Percentiles rank a stretch among this genome's conserved stretches.
Evolutionary conservation across 2,888 invertebrate species (phyloP).

Genomic region (Phaonia tiefii): DNA sequence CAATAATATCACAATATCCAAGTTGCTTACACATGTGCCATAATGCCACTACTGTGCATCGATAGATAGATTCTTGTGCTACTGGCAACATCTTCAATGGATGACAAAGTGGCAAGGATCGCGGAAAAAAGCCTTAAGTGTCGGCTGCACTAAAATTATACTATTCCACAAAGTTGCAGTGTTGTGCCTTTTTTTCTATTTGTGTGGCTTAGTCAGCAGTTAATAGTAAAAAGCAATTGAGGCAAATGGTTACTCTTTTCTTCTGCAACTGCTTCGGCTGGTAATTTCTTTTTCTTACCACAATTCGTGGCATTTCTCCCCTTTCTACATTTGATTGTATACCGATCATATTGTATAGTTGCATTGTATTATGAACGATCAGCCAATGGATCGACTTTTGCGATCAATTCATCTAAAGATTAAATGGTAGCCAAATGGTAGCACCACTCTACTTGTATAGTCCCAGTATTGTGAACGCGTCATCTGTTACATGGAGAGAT

Average conservation of each 20-base stretch:
- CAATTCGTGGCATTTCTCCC: conserved; percentile 1
- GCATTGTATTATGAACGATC: neutral
- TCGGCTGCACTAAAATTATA: conserved; percentile 18
- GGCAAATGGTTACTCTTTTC: conserved; percentile 6
- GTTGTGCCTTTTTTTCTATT: too few species aligned
- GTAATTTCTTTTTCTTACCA: conserved; percentile 3
- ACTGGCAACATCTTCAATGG: neutral
- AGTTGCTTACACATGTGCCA: too few species aligned
- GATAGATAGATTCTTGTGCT: neutral
- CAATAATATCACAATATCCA: too few species aligned
- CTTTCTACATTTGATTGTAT: conserved; percentile 10
- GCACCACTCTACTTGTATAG: neutral
- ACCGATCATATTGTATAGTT: neutral
- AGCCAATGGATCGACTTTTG: neutral
- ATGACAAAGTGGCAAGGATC: neutral
- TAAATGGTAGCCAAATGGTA: conserved; percentile 14
- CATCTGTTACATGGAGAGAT: conserved; percentile 5
- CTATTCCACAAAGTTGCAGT: conserved; percentile 13
- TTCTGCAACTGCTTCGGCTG: too few species aligned
- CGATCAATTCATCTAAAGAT: conserved; percentile 25
- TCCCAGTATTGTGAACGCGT: too few species aligned
- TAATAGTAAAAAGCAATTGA: conserved; percentile 23
- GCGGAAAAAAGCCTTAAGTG: conserved; percentile 3
- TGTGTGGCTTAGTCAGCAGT: neutral
- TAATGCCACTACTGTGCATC: too few species aligned